Conservation (phyloP, 2,797 vertebrate species). For the Kryptopterus vitreolus region DNA sequence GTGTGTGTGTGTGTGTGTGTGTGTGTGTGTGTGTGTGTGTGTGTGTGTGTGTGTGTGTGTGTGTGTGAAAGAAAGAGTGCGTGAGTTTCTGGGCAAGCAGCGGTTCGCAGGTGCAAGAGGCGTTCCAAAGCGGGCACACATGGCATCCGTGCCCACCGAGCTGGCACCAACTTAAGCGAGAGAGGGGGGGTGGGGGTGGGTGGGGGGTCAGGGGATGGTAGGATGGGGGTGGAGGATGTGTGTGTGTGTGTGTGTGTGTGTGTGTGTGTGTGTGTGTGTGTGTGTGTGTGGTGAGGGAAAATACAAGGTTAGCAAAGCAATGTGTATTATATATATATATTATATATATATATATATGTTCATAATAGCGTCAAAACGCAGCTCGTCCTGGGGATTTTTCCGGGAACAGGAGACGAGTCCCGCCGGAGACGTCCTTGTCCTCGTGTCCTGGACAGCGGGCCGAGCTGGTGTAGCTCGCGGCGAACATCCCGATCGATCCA, state of each 20-base stretch:
- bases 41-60: slow-evolving; percentile 21
- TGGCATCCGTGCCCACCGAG: slow-evolving; percentile 46
- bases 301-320: slow-evolving; percentile 24
- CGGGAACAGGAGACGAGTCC: neutral
- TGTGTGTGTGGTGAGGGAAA: slow-evolving; percentile 10
- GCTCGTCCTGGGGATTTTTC: slow-evolving; percentile 1
- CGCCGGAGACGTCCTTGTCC: slow-evolving; percentile 11
- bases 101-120: slow-evolving; percentile 48
- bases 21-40: slow-evolving; percentile 21
- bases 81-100: slow-evolving; percentile 45
- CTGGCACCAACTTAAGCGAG: slow-evolving; percentile 33
- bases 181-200: neutral
- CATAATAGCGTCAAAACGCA: too few relatives aligned
- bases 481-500: slow-evolving; percentile 33
- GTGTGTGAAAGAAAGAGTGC: neutral
- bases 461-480: slow-evolving; percentile 36
- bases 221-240: neutral
- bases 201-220: neutral
- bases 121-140: slow-evolving; percentile 45
- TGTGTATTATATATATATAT: neutral
- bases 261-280: too few relatives aligned
- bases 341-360: neutral
- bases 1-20: neutral
- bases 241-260: neutral
- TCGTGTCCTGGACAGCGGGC: slow-evolving; percentile 38